Conservation (phyloP, 1,140 invertebrate species). For the Bombyx mandarina region DNA sequence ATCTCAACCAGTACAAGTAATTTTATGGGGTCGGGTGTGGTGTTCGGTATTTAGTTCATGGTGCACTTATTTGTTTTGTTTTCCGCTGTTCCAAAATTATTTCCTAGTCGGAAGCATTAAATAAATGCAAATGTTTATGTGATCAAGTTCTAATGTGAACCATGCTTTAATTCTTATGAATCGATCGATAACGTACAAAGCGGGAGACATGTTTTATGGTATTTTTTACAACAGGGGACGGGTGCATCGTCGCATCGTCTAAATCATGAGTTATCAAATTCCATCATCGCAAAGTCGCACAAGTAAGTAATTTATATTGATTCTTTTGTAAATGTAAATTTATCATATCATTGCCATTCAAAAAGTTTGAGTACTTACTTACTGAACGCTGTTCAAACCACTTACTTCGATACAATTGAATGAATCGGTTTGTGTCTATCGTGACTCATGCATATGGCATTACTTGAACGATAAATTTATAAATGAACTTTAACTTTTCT, state of each 20-base stretch:
- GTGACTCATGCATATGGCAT: too few species aligned
- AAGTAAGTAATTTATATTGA: conserved; percentile 73
- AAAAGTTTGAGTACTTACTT: too few species aligned
- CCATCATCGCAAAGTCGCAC: conserved; percentile 81
- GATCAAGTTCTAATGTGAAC: conserved; percentile 3
- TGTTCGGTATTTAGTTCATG: conserved; percentile 61
- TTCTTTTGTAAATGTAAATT: not conserved
- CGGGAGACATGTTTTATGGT: conserved; percentile 20
- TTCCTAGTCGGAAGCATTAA: conserved; percentile 29
- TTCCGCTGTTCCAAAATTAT: conserved; percentile 25
- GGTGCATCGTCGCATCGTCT: conserved; percentile 62
- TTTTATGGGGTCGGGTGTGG: conserved; percentile 51
- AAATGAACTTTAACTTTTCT: too few species aligned
- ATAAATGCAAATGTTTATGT: conserved; percentile 27
- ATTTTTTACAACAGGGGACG: conserved; percentile 51
- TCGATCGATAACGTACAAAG: conserved; percentile 7
- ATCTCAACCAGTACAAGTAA: not conserved
- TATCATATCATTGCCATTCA: too few species aligned
- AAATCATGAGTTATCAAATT: conserved; percentile 85
- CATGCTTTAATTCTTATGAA: not conserved
- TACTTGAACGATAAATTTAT: too few species aligned
- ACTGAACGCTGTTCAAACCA: too few species aligned
- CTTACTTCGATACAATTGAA: too few species aligned
- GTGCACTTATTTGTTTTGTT: conserved; percentile 59
- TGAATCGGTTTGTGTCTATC: too few species aligned